Evolutionary conservation across 2,113 vertebrate genomes (phyloP).

Genomic region (Dendrocopos noguchii): DNA sequence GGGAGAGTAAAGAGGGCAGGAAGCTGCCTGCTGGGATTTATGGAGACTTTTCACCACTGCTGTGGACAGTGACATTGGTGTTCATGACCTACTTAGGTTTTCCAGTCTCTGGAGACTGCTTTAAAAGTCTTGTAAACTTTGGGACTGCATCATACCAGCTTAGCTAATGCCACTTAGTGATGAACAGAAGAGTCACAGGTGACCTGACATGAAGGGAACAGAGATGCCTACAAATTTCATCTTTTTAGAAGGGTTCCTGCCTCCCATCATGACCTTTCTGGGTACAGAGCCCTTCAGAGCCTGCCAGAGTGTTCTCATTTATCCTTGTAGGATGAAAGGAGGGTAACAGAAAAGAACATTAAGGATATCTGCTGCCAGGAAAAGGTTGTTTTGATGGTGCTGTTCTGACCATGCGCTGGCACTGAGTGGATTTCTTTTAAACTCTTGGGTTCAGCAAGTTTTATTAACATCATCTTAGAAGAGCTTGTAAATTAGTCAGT

Average conservation of each 20-base stretch:
- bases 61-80: neutral
- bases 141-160: neutral
- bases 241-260: neutral
- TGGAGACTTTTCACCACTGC: fast-evolving
- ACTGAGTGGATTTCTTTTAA: neutral
- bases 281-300: neutral
- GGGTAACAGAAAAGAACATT: neutral
- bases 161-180: neutral
- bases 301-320: neutral
- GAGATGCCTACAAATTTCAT: neutral
- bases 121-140: neutral
- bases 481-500: neutral
- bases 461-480: neutral
- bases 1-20: neutral
- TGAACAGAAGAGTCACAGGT: neutral
- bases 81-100: neutral
- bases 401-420: neutral
- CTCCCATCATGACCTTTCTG: neutral
- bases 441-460: neutral
- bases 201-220: neutral
- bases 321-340: neutral
- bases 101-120: neutral
- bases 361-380: neutral
- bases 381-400: neutral
- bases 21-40: neutral